Base-by-base conservation (phyloP, 1,140 invertebrate species). In the Drosophila nigromelanica region DNA sequence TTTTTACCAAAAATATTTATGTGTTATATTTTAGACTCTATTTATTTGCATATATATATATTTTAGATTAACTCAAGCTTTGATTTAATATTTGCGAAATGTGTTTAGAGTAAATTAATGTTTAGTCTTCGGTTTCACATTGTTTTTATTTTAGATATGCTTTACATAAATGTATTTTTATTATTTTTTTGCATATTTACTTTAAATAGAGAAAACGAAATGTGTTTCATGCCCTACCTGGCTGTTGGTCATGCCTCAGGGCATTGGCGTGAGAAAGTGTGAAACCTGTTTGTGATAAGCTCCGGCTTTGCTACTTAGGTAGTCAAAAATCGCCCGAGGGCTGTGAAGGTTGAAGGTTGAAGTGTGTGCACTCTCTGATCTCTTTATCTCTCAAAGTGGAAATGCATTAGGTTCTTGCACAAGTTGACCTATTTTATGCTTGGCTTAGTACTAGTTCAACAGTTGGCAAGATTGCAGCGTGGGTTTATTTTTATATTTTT, bases 241-340 rank as follows among this genome's bases (percentile, higher is more conserved):
- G 37, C 10, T 60, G 58, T 77, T 50, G 69, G 75, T 86, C 82
- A 86, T 64, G 78, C 74, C 58, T 27, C 55, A 58, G 40, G 76
- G 73, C 85, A 86, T 81, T 86, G 80, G 78, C 85, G 85, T 89
- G 85, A 89, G 85, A 89, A 89, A 89, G 85, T 81, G 24, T 24
- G 67, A 78, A 89, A 89, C 85, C 85, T 30, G 80, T 89, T 89
- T 83, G 8, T 5, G 33, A 35, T 30, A 37, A 50, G 15, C 59
- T 58, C 52, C 51, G 14, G 48, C 27, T 68, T 35, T 1, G 33
- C 33, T 8, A 35, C 33, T 35, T 10, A 3, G 8, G 33, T 35
- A 35, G 33, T 10, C 33, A n/a, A 35, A 40, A 55, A 68, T 10
- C 45, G 8, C 24, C 15, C 35, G 42, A 60, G 33, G 68, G 42